Conservation (phyloP, 2,888 invertebrate species). For the Sesia bembeciformis region DNA sequence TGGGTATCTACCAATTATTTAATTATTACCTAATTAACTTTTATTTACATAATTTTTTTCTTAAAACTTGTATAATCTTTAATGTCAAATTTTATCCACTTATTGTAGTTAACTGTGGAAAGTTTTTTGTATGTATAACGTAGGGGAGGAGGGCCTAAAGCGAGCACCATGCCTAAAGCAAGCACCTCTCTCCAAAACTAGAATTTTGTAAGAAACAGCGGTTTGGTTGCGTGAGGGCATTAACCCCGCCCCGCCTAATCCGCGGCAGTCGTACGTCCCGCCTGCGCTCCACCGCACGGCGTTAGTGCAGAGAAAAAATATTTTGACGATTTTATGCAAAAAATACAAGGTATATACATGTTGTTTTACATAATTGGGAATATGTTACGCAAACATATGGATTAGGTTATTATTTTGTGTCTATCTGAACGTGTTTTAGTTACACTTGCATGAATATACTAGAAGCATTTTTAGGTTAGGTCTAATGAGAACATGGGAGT, state of each 20-base stretch:
- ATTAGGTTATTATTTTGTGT: background rate
- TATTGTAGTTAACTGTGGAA: slow-evolving; percentile 22
- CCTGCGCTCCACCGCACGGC: background rate
- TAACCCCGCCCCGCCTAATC: background rate
- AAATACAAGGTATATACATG: background rate
- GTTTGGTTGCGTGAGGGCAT: background rate
- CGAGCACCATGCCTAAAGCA: background rate
- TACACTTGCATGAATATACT: background rate
- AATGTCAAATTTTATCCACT: slow-evolving; percentile 7
- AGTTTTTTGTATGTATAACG: background rate
- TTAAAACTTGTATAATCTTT: no score
- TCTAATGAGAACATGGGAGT: background rate
- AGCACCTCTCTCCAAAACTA: background rate
- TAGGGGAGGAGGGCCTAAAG: background rate
- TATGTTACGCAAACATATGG: background rate
- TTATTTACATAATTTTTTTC: no score
- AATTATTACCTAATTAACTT: no score
- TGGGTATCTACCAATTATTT: no score
- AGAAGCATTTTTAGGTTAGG: background rate
- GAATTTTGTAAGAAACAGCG: background rate
- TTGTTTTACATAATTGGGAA: background rate
- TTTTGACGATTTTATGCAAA: background rate
- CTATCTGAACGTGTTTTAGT: background rate
- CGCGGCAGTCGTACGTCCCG: background rate
- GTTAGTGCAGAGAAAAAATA: background rate